Conservation (phyloP, 2,113 vertebrate genomes). For the Charina bottae region DNA sequence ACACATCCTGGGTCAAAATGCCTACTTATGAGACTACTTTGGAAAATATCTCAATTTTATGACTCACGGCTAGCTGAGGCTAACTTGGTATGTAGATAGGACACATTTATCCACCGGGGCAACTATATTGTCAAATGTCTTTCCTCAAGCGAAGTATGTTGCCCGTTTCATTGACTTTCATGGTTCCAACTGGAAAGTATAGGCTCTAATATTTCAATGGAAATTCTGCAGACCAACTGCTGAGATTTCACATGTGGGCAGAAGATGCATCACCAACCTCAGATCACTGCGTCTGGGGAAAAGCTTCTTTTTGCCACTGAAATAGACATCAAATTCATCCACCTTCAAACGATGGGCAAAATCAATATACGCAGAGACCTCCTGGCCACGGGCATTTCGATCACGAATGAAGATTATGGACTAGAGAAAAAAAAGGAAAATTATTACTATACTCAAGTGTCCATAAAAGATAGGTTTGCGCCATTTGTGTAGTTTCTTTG, state of each 20-base stretch:
- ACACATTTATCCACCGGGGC: neutral
- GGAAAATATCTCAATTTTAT: neutral
- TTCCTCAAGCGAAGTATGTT: neutral
- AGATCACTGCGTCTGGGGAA: constrained; percentile 82
- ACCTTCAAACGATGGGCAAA: constrained; percentile 83
- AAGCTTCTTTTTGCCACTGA: constrained; percentile 83
- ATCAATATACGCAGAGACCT: constrained; percentile 90
- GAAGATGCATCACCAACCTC: constrained; percentile 74
- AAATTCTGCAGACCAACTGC: neutral
- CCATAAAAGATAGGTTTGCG: neutral
- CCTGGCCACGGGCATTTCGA: constrained; percentile 79
- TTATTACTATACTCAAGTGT: neutral
- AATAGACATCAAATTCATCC: constrained; percentile 86
- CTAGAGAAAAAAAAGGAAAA: constrained; percentile 65
- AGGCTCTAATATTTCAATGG: neutral
- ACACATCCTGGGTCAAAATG: neutral
- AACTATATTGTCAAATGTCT: neutral
- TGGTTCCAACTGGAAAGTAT: neutral
- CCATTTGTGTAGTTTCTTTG: neutral
- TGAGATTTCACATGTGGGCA: neutral
- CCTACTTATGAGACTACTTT: neutral
- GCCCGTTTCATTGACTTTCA: neutral
- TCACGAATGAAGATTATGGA: constrained; percentile 90
- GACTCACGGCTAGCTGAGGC: neutral
- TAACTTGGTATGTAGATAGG: neutral